A percentile compares a stretch with the other conserved stretches of the same genome.
phyloP scores from a whole-genome alignment of 92 coral and sea anemone genomes.

The Parazoanthus swiftii region DNA sequence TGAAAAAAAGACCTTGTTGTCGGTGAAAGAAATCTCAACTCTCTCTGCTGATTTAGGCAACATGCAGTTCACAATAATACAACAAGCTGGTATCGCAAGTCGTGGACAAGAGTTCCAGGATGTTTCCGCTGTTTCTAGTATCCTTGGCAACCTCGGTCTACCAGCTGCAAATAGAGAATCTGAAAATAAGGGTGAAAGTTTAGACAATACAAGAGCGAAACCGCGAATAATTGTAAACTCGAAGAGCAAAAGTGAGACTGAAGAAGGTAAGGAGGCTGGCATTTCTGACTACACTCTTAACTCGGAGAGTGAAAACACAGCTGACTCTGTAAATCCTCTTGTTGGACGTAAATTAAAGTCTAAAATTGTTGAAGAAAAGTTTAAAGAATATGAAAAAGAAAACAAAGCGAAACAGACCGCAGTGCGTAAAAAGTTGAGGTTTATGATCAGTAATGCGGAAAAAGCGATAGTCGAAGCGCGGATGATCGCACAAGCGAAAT shows the following conservation, averaged over 20 bases:
- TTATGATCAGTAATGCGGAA: slow-evolving; percentile 53
- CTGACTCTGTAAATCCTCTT: neutral
- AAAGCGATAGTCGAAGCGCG: slow-evolving; percentile 51
- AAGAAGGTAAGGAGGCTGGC: neutral
- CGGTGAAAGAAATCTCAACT: neutral
- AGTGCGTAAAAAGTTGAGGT: slow-evolving; percentile 50
- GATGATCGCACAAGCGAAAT: slow-evolving; percentile 33
- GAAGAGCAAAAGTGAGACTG: neutral
- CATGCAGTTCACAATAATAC: neutral
- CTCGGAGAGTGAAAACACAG: neutral
- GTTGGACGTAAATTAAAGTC: neutral
- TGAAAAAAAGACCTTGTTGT: neutral
- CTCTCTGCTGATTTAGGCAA: neutral
- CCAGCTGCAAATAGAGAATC: neutral
- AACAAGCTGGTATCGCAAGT: neutral
- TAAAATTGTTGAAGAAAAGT: slow-evolving; percentile 19
- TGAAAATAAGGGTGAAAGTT: neutral
- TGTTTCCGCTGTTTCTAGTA: neutral
- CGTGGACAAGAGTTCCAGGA: too few relatives aligned
- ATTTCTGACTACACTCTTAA: neutral
- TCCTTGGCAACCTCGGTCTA: neutral
- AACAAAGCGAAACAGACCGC: slow-evolving; percentile 52
- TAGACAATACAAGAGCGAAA: neutral
- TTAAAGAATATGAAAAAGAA: slow-evolving; percentile 29
- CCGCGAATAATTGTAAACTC: neutral